Percentiles rank a stretch among this genome's conserved stretches.
These are phyloP conservation scores for Thripadectes ignobilis DNA, from an alignment of 2,797 vertebrate genomes.

Conservation along the genomic window DNA sequence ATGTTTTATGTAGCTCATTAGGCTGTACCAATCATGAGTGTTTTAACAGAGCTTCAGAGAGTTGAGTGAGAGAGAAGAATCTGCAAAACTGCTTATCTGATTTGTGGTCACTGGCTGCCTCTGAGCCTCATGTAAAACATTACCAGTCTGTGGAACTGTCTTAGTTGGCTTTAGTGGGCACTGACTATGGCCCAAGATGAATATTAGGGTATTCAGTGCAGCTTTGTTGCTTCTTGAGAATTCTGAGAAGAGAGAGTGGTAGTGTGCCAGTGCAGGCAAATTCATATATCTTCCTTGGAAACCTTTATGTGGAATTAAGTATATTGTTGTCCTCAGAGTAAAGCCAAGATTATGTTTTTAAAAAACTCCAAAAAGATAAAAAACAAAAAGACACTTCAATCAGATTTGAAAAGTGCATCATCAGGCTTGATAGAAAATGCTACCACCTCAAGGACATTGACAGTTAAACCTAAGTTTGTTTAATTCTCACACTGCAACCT, in stretches of 20 bases:
- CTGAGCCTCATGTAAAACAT: accelerated
- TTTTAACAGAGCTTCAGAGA: neutral
- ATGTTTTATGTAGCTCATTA: neutral
- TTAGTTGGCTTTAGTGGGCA: neutral
- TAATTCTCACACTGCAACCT: neutral
- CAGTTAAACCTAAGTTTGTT: neutral
- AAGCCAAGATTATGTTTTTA: neutral
- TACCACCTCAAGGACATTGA: neutral
- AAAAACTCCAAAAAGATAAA: neutral
- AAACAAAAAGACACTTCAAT: neutral
- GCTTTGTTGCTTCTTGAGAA: neutral
- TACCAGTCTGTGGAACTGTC: neutral
- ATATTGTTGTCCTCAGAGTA: neutral
- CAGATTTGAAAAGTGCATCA: neutral
- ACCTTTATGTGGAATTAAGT: neutral
- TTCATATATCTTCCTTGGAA: neutral
- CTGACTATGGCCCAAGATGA: neutral
- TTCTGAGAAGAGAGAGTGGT: neutral
- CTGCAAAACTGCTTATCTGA: accelerated
- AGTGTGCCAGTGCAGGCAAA: neutral
- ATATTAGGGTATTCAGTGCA: neutral
- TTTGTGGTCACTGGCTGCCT: neutral
- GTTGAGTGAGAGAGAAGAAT: neutral
- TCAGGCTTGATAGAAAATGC: neutral
- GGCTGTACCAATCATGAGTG: neutral